These are phyloP conservation scores for Hydropsyche betteni DNA, from an alignment of 2,888 invertebrate species.

Conservation along the genomic window DNA sequence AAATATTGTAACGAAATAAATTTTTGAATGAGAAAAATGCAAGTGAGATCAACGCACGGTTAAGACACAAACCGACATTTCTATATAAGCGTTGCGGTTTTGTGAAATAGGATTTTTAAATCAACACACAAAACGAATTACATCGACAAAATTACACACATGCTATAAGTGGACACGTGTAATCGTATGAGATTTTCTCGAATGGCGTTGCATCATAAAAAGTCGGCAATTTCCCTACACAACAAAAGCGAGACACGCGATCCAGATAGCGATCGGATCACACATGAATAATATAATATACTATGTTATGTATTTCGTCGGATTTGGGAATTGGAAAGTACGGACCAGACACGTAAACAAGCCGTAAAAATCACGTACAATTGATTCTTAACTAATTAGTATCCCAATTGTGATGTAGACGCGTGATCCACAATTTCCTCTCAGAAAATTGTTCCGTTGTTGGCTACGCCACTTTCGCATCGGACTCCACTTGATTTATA, in stretches of 20 bases:
- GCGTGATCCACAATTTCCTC: conserved; percentile 12
- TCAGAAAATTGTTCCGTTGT: background rate
- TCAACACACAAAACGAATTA: no score
- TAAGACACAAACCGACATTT: background rate
- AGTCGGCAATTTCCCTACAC: conserved; percentile 30
- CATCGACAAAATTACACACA: background rate
- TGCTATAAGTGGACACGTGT: conserved; percentile 32
- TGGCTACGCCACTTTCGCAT: conserved; percentile 4
- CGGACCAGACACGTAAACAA: conserved; percentile 6
- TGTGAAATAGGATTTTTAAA: no score
- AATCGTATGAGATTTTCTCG: conserved; percentile 13
- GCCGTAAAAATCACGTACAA: conserved; percentile 30
- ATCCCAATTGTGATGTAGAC: conserved; percentile 11
- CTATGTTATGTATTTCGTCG: conserved; percentile 32
- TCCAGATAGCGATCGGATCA: conserved; percentile 51
- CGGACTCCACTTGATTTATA: background rate
- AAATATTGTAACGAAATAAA: no score
- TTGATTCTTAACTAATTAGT: conserved; percentile 36
- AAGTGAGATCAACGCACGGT: conserved; percentile 24
- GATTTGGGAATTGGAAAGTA: conserved; percentile 50
- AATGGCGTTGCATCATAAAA: conserved; percentile 33
- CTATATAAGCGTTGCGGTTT: background rate
- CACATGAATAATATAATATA: conserved; percentile 47
- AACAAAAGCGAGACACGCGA: conserved; percentile 47
- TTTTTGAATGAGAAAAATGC: background rate